phyloP scores from a whole-genome alignment of 2,888 invertebrate genomes.

The Caenorhabditis afra region DNA sequence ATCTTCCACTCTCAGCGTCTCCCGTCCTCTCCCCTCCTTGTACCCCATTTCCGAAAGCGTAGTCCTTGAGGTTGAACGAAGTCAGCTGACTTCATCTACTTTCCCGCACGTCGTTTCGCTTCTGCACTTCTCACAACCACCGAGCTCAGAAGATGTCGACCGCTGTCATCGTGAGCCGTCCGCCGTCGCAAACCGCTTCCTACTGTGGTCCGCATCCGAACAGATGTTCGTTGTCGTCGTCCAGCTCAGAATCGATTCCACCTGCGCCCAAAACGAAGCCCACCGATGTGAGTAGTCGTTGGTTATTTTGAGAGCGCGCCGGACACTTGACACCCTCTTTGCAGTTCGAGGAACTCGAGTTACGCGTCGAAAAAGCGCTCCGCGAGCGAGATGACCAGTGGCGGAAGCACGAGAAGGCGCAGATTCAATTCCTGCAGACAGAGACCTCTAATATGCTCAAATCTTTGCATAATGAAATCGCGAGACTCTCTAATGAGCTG shows the following conservation, averaged over 20 bases:
- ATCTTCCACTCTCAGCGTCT: not conserved
- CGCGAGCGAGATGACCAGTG: constrained; percentile 68
- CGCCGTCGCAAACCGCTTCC: constrained; percentile 41
- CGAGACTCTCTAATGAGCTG: constrained; percentile 67
- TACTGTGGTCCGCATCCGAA: constrained; percentile 31
- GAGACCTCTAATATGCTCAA: constrained; percentile 71
- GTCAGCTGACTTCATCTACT: constrained; percentile 20
- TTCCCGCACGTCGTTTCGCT: too few species aligned
- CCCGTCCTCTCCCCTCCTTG: not conserved
- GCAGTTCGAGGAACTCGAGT: constrained; percentile 62
- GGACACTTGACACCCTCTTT: not conserved
- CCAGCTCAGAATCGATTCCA: constrained; percentile 31
- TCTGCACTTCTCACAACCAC: constrained; percentile 3
- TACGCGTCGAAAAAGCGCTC: constrained; percentile 54
- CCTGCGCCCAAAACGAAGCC: constrained; percentile 9
- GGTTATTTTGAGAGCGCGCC: not conserved
- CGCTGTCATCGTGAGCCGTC: constrained; percentile 48
- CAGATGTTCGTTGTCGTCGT: constrained; percentile 36
- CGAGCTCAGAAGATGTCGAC: constrained; percentile 44
- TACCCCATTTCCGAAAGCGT: constrained; percentile 9
- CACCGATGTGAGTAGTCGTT: constrained; percentile 28
- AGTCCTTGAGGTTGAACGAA: constrained; percentile 12
- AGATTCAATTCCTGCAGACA: constrained; percentile 72
- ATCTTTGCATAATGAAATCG: constrained; percentile 72
- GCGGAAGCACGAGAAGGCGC: constrained; percentile 69